Evolutionary conservation across 1,140 invertebrate genomes (phyloP).

Genomic region (Magallana ariakensis): DNA sequence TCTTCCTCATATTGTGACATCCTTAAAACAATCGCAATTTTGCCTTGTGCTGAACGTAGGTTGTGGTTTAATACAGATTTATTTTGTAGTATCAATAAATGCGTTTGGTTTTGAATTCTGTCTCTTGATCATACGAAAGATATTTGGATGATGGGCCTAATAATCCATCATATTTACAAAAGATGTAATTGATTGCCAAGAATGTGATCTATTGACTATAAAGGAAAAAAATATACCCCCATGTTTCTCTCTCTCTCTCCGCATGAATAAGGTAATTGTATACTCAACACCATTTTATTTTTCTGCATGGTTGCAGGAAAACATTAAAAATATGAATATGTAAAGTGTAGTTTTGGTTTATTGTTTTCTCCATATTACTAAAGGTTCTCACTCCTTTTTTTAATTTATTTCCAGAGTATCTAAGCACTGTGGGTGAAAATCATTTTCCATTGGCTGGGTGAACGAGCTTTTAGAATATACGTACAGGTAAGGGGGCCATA

Average conservation of each 20-base stretch:
- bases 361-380: too few species aligned
- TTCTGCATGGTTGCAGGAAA: too few species aligned
- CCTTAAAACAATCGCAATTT: neutral
- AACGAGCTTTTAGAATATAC: too few species aligned
- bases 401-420: too few species aligned
- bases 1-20: too few species aligned
- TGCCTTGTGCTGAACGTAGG: neutral
- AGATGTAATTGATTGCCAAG: slow-evolving; percentile 18
- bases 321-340: too few species aligned
- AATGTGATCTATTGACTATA: neutral
- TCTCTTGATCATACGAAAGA: neutral
- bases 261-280: neutral
- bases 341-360: too few species aligned
- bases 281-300: too few species aligned
- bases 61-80: neutral
- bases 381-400: too few species aligned
- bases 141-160: neutral
- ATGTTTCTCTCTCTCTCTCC: neutral
- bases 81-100: neutral
- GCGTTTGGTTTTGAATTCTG: neutral
- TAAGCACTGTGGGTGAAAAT: too few species aligned
- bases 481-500: too few species aligned
- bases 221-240: neutral
- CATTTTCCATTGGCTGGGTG: too few species aligned
- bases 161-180: slow-evolving; percentile 1